A percentile compares a stretch with the other conserved stretches of the same genome.
These are phyloP conservation scores for Dendrocopos noguchii DNA, from an alignment of 2,113 vertebrate genomes.

Conservation along the genomic window DNA sequence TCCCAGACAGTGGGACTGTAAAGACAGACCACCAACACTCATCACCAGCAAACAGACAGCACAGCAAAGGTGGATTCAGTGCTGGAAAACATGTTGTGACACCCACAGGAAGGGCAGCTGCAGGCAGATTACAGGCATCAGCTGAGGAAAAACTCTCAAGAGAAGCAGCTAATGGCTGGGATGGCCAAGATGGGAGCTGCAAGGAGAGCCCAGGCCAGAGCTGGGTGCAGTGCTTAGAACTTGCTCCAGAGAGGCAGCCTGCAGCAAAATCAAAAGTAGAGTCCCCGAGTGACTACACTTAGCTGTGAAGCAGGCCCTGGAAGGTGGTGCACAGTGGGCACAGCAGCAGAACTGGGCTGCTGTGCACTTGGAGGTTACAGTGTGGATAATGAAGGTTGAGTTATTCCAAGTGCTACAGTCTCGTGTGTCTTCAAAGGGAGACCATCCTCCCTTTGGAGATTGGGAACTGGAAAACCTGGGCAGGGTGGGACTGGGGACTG, in stretches of 20 bases:
- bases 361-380: not conserved
- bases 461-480: not conserved
- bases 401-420: not conserved
- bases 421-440: not conserved
- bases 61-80: not conserved
- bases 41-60: not conserved
- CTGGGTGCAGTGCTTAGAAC: not conserved
- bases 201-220: not conserved
- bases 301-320: fast-evolving
- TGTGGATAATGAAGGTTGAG: not conserved
- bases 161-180: not conserved
- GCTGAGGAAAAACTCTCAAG: not conserved
- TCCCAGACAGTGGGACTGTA: not conserved
- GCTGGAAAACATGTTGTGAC: not conserved
- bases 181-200: not conserved
- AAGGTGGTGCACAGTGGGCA: fast-evolving
- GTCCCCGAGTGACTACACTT: not conserved
- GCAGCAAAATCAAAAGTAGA: not conserved
- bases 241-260: not conserved
- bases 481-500: not conserved
- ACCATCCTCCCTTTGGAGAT: not conserved
- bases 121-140: not conserved
- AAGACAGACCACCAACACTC: not conserved
- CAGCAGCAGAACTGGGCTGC: not conserved
- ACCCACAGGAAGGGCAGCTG: not conserved